These are phyloP conservation scores for Pionites leucogaster DNA, from an alignment of 2,113 vertebrate genomes.

Conservation along the genomic window DNA sequence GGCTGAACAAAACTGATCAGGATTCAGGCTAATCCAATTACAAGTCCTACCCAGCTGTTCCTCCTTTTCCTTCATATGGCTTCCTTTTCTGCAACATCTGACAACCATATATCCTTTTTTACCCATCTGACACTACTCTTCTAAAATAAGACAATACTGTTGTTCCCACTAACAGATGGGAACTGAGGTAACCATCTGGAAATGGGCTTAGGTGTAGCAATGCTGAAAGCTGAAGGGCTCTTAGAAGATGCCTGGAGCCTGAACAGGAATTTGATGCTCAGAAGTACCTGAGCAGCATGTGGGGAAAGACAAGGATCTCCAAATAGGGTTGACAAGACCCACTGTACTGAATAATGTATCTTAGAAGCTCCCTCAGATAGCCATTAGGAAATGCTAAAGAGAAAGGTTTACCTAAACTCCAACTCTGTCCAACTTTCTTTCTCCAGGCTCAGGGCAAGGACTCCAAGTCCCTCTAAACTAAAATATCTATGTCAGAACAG, in stretches of 20 bases:
- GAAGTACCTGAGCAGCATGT: neutral
- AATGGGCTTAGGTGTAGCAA: neutral
- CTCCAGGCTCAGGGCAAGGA: neutral
- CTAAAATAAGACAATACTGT: neutral
- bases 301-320: neutral
- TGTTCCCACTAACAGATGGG: neutral
- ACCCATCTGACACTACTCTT: neutral
- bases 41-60: neutral
- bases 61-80: neutral
- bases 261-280: neutral
- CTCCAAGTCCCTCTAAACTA: neutral
- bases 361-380: neutral
- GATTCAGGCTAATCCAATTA: neutral
- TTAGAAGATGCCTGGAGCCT: neutral
- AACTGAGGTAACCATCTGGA: neutral
- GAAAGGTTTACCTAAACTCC: neutral
- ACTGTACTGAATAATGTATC: neutral
- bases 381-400: neutral
- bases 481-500: neutral
- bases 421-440: neutral
- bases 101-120: neutral
- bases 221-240: neutral
- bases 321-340: neutral
- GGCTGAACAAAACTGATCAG: neutral
- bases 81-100: neutral